A percentile compares a stretch with the other conserved stretches of the same genome.
These are phyloP conservation scores for Sinosuthora webbiana DNA, from an alignment of 2,113 vertebrate species.

Conservation along the genomic window DNA sequence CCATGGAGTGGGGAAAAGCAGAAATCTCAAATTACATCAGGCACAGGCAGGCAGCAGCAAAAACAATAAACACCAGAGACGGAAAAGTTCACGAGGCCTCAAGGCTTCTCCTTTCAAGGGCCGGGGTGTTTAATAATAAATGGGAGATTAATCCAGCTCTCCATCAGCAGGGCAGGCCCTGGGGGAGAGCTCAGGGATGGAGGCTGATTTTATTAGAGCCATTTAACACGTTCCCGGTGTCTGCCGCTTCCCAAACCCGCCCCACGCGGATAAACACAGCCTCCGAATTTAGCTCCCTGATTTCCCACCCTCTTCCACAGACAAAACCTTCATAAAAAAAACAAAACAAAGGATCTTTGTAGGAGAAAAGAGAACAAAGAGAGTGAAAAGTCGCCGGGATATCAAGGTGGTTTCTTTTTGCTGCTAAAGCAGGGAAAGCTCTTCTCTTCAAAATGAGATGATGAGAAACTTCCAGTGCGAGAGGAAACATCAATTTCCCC, in stretches of 20 bases:
- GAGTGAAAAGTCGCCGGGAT: not conserved
- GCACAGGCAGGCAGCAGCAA: not conserved
- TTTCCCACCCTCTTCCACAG: not conserved
- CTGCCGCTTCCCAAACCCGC: not conserved
- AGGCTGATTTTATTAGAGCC: conserved; percentile 15
- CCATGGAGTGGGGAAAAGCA: not conserved
- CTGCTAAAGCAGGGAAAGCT: not conserved
- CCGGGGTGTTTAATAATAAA: conserved; percentile 58
- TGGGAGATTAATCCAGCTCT: not conserved
- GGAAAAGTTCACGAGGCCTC: not conserved
- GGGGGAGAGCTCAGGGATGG: not conserved
- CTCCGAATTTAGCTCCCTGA: not conserved
- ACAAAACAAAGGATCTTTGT: not conserved
- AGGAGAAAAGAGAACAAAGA: not conserved
- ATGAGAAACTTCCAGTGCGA: not conserved
- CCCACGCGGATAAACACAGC: not conserved
- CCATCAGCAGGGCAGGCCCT: not conserved
- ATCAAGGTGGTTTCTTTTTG: not conserved
- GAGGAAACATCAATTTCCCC: not conserved
- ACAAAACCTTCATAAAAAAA: not conserved
- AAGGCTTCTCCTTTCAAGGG: conserved; percentile 8
- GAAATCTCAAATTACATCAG: not conserved
- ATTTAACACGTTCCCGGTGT: conserved; percentile 1
- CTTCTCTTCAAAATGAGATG: not conserved
- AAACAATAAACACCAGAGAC: conserved; percentile 17